Conservation (phyloP, 2,797 vertebrate genomes). For the Pseudopleuronectes americanus region DNA sequence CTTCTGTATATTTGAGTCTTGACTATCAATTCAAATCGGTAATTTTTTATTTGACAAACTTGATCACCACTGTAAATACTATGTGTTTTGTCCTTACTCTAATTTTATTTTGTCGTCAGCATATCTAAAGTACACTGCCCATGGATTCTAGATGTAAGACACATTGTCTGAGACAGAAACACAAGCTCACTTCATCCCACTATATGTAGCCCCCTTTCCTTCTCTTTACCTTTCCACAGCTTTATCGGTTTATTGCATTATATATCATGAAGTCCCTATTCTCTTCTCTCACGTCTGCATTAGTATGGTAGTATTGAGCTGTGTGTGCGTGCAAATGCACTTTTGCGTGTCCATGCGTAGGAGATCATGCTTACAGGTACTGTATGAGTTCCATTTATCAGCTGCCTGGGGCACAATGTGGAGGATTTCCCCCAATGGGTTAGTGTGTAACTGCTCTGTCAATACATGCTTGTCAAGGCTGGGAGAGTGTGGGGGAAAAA, state of each 20-base stretch:
- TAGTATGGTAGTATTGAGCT: conserved; percentile 63
- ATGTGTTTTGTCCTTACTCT: conserved; percentile 18
- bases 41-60: conserved; percentile 52
- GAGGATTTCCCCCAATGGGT: conserved; percentile 91
- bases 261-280: conserved; percentile 56
- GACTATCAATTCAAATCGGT: no score
- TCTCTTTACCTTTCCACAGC: conserved; percentile 24
- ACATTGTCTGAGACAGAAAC: conserved; percentile 25
- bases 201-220: conserved; percentile 32
- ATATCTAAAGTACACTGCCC: background rate
- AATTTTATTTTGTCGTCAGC: conserved; percentile 44
- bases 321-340: conserved; percentile 57
- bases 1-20: conserved; percentile 45
- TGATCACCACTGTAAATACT: conserved; percentile 40
- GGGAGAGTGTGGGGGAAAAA: conserved; percentile 86
- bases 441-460: conserved; percentile 97
- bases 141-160: background rate
- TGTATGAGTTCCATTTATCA: conserved; percentile 87
- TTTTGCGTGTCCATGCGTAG: conserved; percentile 57
- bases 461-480: conserved; percentile 95
- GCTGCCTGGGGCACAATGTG: conserved; percentile 87
- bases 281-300: conserved; percentile 52
- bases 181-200: conserved; percentile 17
- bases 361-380: conserved; percentile 84
- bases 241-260: conserved; percentile 43